phyloP scores from a whole-genome alignment of 2,113 vertebrate species.

The Stercorarius parasiticus region DNA sequence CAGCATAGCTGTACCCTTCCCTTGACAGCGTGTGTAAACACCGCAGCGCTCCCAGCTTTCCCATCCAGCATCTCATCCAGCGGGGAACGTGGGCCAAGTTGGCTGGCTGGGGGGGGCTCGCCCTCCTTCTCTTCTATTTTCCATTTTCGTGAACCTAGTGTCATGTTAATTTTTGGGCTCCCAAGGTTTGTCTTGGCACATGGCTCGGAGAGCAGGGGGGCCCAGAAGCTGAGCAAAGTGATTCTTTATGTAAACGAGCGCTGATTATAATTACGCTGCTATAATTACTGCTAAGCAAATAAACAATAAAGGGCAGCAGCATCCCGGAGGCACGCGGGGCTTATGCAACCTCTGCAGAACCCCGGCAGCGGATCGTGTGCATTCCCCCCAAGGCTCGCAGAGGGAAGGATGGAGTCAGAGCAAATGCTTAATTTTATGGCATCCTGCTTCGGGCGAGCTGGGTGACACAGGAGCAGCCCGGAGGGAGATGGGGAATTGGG shows the following conservation, averaged over 20 bases:
- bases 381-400: rapidly evolving
- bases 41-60: rapidly evolving
- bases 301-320: background rate
- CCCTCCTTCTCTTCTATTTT: background rate
- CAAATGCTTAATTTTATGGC: rapidly evolving
- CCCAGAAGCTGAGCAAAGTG: background rate
- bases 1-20: rapidly evolving
- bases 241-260: background rate
- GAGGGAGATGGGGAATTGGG: background rate
- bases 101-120: background rate
- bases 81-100: rapidly evolving
- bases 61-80: rapidly evolving
- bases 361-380: rapidly evolving
- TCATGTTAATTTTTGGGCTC: rapidly evolving
- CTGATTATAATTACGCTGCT: constrained; percentile 15
- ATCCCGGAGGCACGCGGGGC: background rate
- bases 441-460: background rate
- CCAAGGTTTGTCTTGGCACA: background rate
- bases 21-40: rapidly evolving
- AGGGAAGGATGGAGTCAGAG: rapidly evolving
- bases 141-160: background rate
- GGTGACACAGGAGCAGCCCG: rapidly evolving
- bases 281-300: constrained; percentile 49
- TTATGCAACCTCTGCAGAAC: background rate
- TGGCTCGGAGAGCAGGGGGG: background rate